Evolutionary conservation across 2,797 vertebrate genomes (phyloP).

Genomic region (Hoplostethus atlanticus): DNA sequence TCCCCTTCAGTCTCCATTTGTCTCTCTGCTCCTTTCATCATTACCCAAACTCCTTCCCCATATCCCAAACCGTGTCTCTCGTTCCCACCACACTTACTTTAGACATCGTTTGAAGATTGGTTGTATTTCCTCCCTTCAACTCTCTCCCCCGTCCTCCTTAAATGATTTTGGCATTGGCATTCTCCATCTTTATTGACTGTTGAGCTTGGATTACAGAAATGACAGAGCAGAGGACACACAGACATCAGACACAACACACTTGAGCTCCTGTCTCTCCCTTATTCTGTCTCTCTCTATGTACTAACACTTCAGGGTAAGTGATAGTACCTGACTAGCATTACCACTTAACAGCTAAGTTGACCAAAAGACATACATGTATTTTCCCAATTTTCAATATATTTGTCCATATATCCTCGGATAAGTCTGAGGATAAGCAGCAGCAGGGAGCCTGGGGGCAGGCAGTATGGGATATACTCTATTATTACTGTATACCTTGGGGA

Average conservation of each 20-base stretch:
- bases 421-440: no score
- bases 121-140: background rate
- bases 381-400: conserved; percentile 5
- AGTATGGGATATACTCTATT: no score
- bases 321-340: no score
- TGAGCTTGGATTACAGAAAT: background rate
- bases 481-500: background rate
- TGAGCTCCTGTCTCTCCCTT: no score
- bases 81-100: background rate
- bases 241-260: no score
- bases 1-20: background rate
- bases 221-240: no score
- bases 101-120: background rate
- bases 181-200: background rate
- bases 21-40: background rate
- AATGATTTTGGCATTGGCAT: background rate
- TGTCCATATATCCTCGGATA: background rate
- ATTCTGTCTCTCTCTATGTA: no score
- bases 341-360: no score
- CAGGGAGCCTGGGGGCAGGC: no score
- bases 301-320: no score
- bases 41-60: background rate
- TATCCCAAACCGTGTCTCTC: background rate
- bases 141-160: background rate
- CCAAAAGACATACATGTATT: no score